A percentile compares a stretch with the other conserved stretches of the same genome.
Evolutionary conservation across 2,113 vertebrate genomes (phyloP).

Genomic region (human (Homo sapiens)): DNA sequence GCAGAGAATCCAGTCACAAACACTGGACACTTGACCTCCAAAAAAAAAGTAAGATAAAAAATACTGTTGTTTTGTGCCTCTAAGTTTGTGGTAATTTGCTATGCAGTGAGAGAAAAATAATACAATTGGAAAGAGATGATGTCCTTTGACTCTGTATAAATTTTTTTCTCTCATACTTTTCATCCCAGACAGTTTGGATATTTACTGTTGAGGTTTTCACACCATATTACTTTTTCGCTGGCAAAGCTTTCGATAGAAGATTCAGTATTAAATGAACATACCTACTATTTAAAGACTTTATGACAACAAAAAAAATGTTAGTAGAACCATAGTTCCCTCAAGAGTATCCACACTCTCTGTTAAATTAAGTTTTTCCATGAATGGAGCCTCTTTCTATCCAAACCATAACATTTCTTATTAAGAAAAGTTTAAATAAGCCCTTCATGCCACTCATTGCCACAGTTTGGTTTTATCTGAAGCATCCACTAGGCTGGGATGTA

Average conservation of each 20-base stretch:
- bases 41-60: not conserved
- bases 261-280: conserved; percentile 2
- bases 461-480: not conserved
- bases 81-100: not conserved
- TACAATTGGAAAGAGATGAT: not conserved
- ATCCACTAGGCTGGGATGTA: not conserved
- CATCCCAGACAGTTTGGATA: not conserved
- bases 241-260: not conserved
- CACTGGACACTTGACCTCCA: not conserved
- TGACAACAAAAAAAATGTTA: not conserved
- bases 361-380: not conserved
- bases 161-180: not conserved
- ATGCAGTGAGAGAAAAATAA: not conserved
- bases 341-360: not conserved
- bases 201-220: not conserved
- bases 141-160: not conserved
- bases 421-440: not conserved
- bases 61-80: not conserved
- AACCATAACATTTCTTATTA: not conserved
- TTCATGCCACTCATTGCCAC: not conserved
- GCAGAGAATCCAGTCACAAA: not conserved
- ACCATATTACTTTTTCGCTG: not conserved
- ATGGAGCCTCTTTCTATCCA: not conserved
- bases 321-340: not conserved
- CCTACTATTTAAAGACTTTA: not conserved